Evolutionary conservation across 2,888 invertebrate genomes (phyloP), one percentile per base, ranked within the genome.

Genomic region (Monopis laevigella): DNA sequence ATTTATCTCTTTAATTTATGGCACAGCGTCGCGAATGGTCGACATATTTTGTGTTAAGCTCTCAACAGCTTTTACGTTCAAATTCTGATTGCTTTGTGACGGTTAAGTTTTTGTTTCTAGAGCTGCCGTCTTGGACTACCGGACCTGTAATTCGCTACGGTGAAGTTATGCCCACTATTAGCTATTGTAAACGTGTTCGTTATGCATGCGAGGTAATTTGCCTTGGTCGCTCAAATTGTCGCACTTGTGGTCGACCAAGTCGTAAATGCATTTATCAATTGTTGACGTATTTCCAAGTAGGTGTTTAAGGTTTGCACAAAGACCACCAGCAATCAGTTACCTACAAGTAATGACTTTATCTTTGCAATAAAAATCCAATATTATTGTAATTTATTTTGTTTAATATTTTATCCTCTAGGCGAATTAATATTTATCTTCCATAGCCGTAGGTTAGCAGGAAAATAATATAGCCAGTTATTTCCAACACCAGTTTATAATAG

Each of bases 1-100:
- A 77, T 78, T 77, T 80, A 80, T 80, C 75, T 77, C 65, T 62
- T 61, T 66, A 71, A 78, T 80, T 80, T 80, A 80, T 75, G 70
- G 68, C 58, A 58, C 58, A 66, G 62, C 69, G 69, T 64, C 59
- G 63, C 70, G 61, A 75, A 74, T 74, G 59, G 59, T 52, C 57
- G 66, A 66, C 73, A 68, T 67, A 69, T 71, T 72, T 66, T 44
- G 68, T 61, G 58, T 59, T 58, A 57, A 53, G 56, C 52, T 55
- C 54, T 55, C 50, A 48, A 51, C 54, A 50, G 53, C 46, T 57
- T 36, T 38, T 21, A 43, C 42, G 48, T 49, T 47, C 50, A 43
- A 47, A 43, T 52, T 50, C 49, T 42, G 40, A 38, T 29, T 43
- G 44, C 19, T 43, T 48, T 48, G 47, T 46, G 47, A 41, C 43